Evolutionary conservation across 2,797 vertebrate species (phyloP), one percentile per base, ranked within the genome.

Genomic region (Myiotriccus ornatus): DNA sequence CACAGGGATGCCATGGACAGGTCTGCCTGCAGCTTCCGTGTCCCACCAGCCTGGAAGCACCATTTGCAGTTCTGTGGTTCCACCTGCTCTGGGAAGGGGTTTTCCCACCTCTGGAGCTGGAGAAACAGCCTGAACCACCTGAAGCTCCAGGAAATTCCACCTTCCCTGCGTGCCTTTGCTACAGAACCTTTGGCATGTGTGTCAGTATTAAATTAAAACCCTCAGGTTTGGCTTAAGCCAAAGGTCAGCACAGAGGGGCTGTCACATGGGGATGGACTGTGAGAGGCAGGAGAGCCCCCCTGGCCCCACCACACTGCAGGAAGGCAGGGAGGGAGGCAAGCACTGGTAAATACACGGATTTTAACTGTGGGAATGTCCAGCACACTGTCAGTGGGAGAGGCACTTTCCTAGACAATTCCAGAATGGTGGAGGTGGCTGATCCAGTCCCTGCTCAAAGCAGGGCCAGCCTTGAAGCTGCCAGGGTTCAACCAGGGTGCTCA

Each of bases 291-390:
- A 80, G 52, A 79, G 34, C 3, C 34, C 30, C 37, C 23, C 20
- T 43, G 53, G 43, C 25, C 35, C 34, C 25, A 4, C 28, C 76
- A 47, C 0, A 0, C 34, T 47, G 44, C 3, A 2, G 2, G 32
- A 41, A 35, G 35, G 52, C 64, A 79, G 25, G 39, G 39, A n/a
- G 30, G 34, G 47, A 46, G 50, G 32, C 2, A 5, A 55, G 19
- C 7, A 25, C 18, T 41, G 39, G 22, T 22, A 74, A 81, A 92
- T 10, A 43, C 0, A 4, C 14, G 17, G 17, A 41, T 74, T 62
- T 34, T 35, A 56, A 56, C 5, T 49, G 69, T 32, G 41, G 24
- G 39, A 75, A 24, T 46, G 46, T n/a, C 35, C 15, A 73, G n/a
- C 6, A 2, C 1, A 4, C n/a, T 67, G 28, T 9, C 34, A 15